phyloP scores from a whole-genome alignment of 2,113 vertebrate genomes.

The Tetrax tetrax region DNA sequence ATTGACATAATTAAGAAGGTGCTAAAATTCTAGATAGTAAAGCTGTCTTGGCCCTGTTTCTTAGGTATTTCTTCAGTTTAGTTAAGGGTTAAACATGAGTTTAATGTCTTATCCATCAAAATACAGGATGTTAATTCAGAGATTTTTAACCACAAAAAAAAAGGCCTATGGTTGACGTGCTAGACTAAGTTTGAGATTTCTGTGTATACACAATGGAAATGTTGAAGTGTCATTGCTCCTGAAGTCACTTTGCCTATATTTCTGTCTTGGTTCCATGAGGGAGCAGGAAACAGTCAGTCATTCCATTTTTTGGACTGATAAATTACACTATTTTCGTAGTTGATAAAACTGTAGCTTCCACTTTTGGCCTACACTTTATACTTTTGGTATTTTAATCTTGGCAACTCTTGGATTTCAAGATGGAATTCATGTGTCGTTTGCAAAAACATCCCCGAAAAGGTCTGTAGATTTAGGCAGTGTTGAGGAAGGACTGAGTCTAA shows the following conservation, averaged over 20 bases:
- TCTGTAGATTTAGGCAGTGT: rapidly evolving
- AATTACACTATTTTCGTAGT: not conserved
- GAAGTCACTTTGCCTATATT: not conserved
- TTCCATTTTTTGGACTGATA: not conserved
- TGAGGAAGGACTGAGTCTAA: not conserved
- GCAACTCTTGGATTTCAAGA: not conserved
- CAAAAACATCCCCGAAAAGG: not conserved
- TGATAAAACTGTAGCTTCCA: not conserved
- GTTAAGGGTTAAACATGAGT: not conserved
- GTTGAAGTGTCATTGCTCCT: not conserved
- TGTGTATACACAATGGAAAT: not conserved
- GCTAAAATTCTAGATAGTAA: not conserved
- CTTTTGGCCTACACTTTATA: not conserved
- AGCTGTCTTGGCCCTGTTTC: not conserved
- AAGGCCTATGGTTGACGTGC: rapidly evolving
- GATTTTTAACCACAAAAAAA: not conserved
- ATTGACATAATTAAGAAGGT: not conserved
- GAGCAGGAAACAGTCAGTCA: not conserved
- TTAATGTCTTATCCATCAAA: not conserved
- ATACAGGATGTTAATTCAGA: not conserved
- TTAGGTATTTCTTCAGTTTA: not conserved
- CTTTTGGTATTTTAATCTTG: not conserved
- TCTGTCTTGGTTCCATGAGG: not conserved
- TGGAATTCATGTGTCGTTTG: not conserved
- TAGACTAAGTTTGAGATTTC: not conserved